Evolutionary conservation across 2,113 vertebrate species (phyloP).

Genomic region (Phalacrocorax brasilianus): DNA sequence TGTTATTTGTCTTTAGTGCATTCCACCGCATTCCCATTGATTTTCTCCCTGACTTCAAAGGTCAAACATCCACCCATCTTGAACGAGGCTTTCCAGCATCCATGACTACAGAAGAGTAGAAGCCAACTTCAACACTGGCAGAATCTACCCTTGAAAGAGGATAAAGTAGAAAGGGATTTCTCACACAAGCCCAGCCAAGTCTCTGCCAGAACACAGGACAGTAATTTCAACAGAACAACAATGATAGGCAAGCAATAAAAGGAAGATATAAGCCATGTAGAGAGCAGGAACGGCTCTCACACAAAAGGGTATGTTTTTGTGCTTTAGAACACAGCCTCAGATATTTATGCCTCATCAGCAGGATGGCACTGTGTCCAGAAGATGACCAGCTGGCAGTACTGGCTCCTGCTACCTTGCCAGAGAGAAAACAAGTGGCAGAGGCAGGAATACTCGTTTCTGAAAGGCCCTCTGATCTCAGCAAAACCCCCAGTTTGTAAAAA

Average conservation of each 20-base stretch:
- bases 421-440: neutral
- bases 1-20: neutral
- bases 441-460: neutral
- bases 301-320: neutral
- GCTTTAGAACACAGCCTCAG: neutral
- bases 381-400: neutral
- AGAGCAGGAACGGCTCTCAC: neutral
- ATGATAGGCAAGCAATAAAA: neutral
- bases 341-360: neutral
- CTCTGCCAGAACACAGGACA: neutral
- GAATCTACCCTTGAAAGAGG: neutral
- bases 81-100: neutral
- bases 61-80: neutral
- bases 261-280: rapidly evolving
- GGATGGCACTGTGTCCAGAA: neutral
- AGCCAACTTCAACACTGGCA: neutral
- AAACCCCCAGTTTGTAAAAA: neutral
- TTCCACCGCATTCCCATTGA: neutral
- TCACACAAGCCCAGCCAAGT: neutral
- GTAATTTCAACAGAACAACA: neutral
- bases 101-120: neutral
- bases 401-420: neutral
- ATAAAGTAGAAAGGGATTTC: neutral
- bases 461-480: neutral
- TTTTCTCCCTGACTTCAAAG: neutral